Base-by-base conservation (phyloP, 2,888 invertebrate genomes). In the Gymnoscelis rufifasciata region DNA sequence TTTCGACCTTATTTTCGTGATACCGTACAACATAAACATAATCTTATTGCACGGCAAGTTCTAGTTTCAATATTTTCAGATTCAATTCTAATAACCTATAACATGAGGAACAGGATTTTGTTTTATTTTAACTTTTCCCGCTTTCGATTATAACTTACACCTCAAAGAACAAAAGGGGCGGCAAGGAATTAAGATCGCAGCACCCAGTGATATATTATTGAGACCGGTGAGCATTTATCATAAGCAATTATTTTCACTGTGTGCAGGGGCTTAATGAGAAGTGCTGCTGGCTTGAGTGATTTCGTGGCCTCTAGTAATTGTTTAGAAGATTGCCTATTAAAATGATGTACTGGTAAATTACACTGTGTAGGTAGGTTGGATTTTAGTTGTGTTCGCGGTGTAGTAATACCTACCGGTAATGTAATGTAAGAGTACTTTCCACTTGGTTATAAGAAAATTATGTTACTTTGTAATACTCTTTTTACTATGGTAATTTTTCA, bases 121-220 rank as follows among this genome's bases (percentile, higher is more conserved):
- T 12, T 1, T 13, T 13, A 4, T 30, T 1, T 13, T 4, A 13
- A 13, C 13, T 12, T 30, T 15, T n/a, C 31, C 31, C 62, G 59
- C 64, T 55, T 8, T 14, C 15, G 27, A 41, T 52, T 43, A 12
- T 54, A 4, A n/a, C 39, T 64, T 63, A 38, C 7, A 57, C 62
- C 57, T 6, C 37, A 42, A 44, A 60, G 64, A 56, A 61, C 57
- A 52, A 57, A 56, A 60, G 54, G 57, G 70, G 67, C 57, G 62
- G 67, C 61, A 66, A 58, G 71, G 76, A 75, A 79, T 77, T 79
- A 80, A 79, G 74, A 78, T 74, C 70, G 64, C 65, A 60, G 30
- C 44, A 59, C 55, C 59, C 60, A 52, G 53, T 77, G 76, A 78
- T 78, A 77, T 79, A 80, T 79, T 72, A 80, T 79, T 72, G 71